Evolutionary conservation across 2,888 invertebrate genomes (phyloP).

Genomic region (Romanomermis culicivorax): DNA sequence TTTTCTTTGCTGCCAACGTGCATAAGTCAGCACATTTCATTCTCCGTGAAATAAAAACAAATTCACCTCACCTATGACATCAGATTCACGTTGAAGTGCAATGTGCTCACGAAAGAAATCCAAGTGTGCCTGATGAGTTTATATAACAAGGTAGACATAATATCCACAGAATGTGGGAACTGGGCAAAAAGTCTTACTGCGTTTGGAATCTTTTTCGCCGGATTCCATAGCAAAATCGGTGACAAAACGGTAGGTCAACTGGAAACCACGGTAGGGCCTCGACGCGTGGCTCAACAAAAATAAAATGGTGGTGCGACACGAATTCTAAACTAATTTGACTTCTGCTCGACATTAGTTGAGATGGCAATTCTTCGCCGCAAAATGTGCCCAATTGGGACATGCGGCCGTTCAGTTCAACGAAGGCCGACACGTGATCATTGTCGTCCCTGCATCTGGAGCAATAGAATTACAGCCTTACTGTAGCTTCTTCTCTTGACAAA

Average conservation of each 20-base stretch:
- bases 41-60: too few species aligned
- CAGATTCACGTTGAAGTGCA: too few species aligned
- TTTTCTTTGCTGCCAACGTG: too few species aligned
- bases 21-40: too few species aligned
- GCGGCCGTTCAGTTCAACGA: constrained; percentile 56
- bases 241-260: constrained; percentile 8
- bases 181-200: not conserved
- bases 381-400: constrained; percentile 66
- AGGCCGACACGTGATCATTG: constrained; percentile 36
- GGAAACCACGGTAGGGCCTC: constrained; percentile 2
- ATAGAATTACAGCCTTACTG: not conserved
- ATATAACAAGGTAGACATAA: too few species aligned
- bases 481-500: not conserved
- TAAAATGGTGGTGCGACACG: constrained; percentile 20
- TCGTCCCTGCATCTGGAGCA: constrained; percentile 45
- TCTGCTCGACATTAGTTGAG: constrained; percentile 77
- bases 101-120: too few species aligned
- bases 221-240: constrained; percentile 7
- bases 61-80: too few species aligned
- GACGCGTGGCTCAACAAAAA: not conserved
- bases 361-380: constrained; percentile 59
- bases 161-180: too few species aligned
- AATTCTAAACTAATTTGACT: constrained; percentile 66
- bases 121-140: too few species aligned
- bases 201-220: not conserved